Evolutionary conservation across 2,113 vertebrate genomes (phyloP).

Genomic region (Shinisaurus crocodilurus): DNA sequence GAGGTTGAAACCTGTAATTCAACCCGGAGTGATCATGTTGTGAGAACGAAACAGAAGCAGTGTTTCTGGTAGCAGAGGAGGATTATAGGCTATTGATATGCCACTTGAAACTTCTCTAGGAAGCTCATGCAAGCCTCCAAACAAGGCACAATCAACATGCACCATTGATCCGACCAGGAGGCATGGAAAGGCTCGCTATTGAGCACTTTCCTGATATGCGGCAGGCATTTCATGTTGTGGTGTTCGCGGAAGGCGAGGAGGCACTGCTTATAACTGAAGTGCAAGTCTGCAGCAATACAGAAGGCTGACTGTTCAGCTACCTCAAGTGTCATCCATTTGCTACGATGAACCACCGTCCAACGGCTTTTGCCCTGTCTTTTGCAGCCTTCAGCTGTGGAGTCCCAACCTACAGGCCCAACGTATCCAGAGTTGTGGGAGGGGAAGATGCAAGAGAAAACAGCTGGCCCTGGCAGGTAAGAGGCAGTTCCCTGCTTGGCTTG

Average conservation of each 20-base stretch:
- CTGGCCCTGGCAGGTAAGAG: slow-evolving; percentile 80
- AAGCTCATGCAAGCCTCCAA: not conserved
- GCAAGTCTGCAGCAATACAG: not conserved
- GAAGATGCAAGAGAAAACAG: slow-evolving; percentile 58
- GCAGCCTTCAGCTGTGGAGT: slow-evolving; percentile 62
- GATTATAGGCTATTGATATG: not conserved
- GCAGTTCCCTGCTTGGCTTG: not conserved
- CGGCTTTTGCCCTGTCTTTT: not conserved
- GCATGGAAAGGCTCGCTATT: not conserved
- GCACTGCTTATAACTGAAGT: not conserved
- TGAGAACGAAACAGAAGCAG: not conserved
- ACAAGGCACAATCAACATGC: not conserved
- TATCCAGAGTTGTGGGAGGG: slow-evolving; percentile 71
- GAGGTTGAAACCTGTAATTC: not conserved
- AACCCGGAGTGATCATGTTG: not conserved
- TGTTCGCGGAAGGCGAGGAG: no score
- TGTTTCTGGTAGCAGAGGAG: not conserved
- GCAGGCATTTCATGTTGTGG: not conserved
- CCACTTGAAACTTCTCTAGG: not conserved
- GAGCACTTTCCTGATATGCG: not conserved
- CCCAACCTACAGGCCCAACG: slow-evolving; percentile 24
- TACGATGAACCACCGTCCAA: not conserved
- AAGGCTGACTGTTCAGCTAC: no score
- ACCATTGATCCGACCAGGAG: not conserved
- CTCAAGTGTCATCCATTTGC: not conserved